Evolutionary conservation across 2,113 vertebrate species (phyloP).

Genomic region (Calonectris borealis): DNA sequence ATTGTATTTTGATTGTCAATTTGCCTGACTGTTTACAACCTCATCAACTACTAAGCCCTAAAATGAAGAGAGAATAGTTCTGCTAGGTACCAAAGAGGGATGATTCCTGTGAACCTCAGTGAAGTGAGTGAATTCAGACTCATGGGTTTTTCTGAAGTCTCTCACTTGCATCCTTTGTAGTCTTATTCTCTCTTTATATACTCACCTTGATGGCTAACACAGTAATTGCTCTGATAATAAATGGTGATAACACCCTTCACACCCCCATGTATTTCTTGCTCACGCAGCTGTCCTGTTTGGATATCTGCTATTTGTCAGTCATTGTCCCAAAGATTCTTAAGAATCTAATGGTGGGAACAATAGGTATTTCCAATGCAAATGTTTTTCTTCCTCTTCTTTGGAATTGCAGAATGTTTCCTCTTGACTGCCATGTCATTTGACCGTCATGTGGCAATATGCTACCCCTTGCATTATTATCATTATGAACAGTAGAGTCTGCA

Average conservation of each 20-base stretch:
- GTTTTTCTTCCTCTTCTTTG: background rate
- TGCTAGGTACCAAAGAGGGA: background rate
- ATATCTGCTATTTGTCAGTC: constrained; percentile 22
- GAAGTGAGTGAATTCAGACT: constrained; percentile 3
- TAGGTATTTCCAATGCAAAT: constrained; percentile 17
- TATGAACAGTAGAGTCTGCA: background rate
- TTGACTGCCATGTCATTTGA: constrained; percentile 33
- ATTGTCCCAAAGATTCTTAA: constrained; percentile 31
- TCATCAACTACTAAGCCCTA: background rate
- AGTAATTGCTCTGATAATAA: background rate
- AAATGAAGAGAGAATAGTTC: background rate
- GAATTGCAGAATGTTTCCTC: constrained; percentile 34
- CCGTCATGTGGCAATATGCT: background rate
- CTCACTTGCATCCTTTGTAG: background rate
- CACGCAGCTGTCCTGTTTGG: constrained; percentile 43
- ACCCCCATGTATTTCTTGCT: constrained; percentile 49
- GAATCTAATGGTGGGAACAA: constrained; percentile 9
- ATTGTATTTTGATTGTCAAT: background rate
- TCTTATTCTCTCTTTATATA: constrained; percentile 20
- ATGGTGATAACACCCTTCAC: background rate
- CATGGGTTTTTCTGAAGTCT: background rate
- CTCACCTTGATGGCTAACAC: constrained; percentile 5
- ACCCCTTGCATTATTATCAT: constrained; percentile 5
- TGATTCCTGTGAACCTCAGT: background rate
- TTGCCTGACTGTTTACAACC: background rate